These are phyloP conservation scores for Desmodus rotundus DNA, from an alignment of 2,113 vertebrate species.

Conservation along the genomic window DNA sequence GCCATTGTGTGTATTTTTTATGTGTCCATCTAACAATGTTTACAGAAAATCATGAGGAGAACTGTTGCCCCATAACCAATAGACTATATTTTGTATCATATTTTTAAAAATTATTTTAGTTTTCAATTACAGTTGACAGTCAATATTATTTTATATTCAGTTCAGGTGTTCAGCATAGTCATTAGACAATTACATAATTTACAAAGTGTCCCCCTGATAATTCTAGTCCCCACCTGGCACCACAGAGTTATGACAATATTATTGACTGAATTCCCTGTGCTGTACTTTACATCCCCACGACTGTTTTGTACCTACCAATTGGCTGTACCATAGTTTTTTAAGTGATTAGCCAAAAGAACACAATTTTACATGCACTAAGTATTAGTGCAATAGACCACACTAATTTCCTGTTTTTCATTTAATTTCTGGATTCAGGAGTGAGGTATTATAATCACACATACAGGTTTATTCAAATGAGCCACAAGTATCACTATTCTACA, in stretches of 20 bases:
- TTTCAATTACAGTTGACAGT: not conserved
- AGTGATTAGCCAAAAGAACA: not conserved
- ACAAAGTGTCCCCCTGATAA: not conserved
- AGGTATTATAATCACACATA: not conserved
- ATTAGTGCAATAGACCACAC: not conserved
- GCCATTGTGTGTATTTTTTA: not conserved
- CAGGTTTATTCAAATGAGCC: not conserved
- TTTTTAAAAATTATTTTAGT: not conserved
- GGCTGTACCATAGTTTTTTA: not conserved
- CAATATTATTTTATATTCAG: not conserved
- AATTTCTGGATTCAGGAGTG: not conserved
- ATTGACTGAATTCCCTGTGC: not conserved
- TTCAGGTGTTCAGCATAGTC: not conserved
- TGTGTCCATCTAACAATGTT: not conserved
- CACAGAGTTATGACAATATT: not conserved
- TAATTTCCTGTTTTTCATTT: not conserved
- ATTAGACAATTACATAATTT: not conserved
- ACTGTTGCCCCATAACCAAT: not conserved
- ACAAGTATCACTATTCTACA: not conserved
- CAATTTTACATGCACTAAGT: not conserved
- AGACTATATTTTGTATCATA: not conserved
- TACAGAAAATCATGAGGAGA: not conserved
- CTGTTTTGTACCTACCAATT: not conserved
- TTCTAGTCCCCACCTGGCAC: not conserved
- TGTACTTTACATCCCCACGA: no score